Base-by-base conservation (phyloP, 2,888 invertebrate genomes). In the Argynnis bischoffii region DNA sequence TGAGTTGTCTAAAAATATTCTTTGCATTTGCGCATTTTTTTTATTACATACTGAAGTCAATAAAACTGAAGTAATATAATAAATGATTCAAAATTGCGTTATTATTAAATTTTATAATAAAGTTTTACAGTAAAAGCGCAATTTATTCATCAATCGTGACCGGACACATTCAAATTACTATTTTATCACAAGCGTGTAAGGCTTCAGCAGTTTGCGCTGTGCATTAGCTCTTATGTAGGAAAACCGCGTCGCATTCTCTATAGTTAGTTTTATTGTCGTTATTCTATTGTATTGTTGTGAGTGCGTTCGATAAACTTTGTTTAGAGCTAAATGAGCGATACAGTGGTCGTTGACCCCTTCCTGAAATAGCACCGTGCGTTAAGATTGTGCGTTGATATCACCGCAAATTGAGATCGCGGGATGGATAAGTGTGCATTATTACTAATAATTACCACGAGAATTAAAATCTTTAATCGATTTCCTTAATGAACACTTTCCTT, bases 261-360 rank as follows among this genome's bases (percentile, higher is more conserved):
- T 67, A 66, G 21, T 55, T 81, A 78, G 81, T 80, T 85, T 87
- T 87, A 87, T 85, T 87, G 84, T 88, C 84, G 73, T 76, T 80
- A 79, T 78, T 80, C 85, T 82, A 87, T 89, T 87, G 88, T 89
- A 80, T 84, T 78, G 78, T 83, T 78, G 79, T 80, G 80, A 80
- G 77, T 82, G 79, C 87, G 89, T 88, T 87, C 90, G 88, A 90
- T 91, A 91, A 90, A 90, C 89, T 87, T 89, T 90, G 90, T 89
- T 90, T 90, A 87, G 86, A 83, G 87, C 87, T 85, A 90, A 90
- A 90, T 86, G 89, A 87, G 87, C 89, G 89, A 88, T 89, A 89
- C 82, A 77, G 77, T 77, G 90, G 84, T 77, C 87, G 78, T 85
- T 85, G 88, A 89, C 87, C 88, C 76, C 79, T 76, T 79, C 78